phyloP scores from a whole-genome alignment of 2,113 vertebrate genomes.

The Azemiops feae region DNA sequence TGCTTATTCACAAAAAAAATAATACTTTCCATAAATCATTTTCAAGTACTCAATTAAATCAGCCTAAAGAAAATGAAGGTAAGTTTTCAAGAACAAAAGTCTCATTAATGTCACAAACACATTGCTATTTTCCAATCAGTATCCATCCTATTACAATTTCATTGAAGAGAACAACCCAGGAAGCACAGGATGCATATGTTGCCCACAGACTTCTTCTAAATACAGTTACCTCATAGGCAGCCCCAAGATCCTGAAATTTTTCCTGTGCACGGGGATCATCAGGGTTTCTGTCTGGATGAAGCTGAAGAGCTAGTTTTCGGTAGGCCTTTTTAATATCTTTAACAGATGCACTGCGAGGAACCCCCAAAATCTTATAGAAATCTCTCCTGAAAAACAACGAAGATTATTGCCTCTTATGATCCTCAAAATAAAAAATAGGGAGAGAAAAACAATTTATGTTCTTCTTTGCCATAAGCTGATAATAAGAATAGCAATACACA shows the following conservation, averaged over 20 bases:
- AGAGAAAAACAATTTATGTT: background rate
- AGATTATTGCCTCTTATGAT: background rate
- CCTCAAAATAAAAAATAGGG: background rate
- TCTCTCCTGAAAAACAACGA: conserved; percentile 76
- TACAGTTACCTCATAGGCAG: conserved; percentile 90
- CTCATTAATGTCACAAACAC: background rate
- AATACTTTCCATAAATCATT: background rate
- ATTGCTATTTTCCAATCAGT: background rate
- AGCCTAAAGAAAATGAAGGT: background rate
- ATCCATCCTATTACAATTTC: background rate
- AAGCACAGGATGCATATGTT: background rate
- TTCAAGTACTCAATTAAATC: background rate
- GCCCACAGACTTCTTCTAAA: background rate
- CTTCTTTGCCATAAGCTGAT: background rate
- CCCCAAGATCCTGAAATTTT: conserved; percentile 95
- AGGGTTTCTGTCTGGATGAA: conserved; percentile 94
- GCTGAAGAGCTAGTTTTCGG: conserved; percentile 92
- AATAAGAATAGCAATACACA: background rate
- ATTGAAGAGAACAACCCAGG: background rate
- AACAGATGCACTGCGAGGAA: conserved; percentile 85
- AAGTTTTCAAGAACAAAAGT: background rate
- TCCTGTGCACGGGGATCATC: conserved; percentile 93
- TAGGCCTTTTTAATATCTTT: conserved; percentile 99
- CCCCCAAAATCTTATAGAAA: conserved; percentile 95
- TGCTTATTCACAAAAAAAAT: background rate